Evolutionary conservation across 2,797 vertebrate species (phyloP), one percentile per base, ranked within the genome.

Genomic region (Eleutherodactylus coqui): DNA sequence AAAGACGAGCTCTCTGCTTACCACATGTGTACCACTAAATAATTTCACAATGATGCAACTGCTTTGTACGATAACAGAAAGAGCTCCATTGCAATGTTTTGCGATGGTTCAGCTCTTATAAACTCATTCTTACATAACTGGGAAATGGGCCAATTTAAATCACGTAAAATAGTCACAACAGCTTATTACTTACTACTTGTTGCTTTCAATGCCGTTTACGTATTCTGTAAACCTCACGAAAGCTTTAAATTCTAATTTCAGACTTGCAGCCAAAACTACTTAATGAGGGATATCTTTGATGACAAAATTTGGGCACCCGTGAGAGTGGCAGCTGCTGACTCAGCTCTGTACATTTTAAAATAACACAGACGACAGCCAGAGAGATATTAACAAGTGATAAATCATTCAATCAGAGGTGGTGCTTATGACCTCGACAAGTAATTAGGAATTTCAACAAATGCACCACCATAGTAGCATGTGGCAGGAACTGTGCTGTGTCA

Each of bases 171-270:
- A 81, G 69, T 81, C 45, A 69, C 4, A 81, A 27, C 41, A 69
- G 62, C 62, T 81, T 69, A 81, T 81, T 49, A 81, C 79, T 64
- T 80, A 64, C 38, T 53, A 79, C 76, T 69, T 69, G 79, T 81
- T 81, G 62, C 62, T 49, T 64, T 81, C 29, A 27, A 43, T 51
- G 27, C 45, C 4, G 29, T 51, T 67, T 36, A 80, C 47, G 43
- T 13, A 81, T 67, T 81, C 29, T 29, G 24, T 5, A 64, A 34
- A 81, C 29, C 41, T 32, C 19, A n/a, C 7, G 17, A 67, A 81
- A 29, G 41, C 60, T 45, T 67, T 49, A 49, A 47, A 69, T 64
- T 32, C 43, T n/a, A 27, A 58, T 64, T 47, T 64, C 55, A 64
- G 41, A 38, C 27, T 29, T 64, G 27, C 38, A 32, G 58, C 41